A percentile compares a stretch with the other conserved stretches of the same genome.
phyloP scores from a whole-genome alignment of 2,113 vertebrate genomes.

The Poeciliopsis turrubarensis region DNA sequence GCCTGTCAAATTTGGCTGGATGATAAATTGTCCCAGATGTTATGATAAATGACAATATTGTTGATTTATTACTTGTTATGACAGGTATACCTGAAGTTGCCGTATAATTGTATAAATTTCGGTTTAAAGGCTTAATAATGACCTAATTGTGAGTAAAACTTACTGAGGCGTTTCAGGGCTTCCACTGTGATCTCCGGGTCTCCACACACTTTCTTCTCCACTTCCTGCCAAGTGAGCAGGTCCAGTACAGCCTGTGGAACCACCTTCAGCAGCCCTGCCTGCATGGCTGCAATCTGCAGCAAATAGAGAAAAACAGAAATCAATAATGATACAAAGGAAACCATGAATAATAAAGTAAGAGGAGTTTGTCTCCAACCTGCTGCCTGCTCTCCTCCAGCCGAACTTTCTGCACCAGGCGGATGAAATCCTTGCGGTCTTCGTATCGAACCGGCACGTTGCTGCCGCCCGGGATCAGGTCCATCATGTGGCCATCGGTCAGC shows the following conservation, averaged over 20 bases:
- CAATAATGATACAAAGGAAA: not conserved
- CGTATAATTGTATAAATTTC: too few relatives aligned
- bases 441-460: slow-evolving; percentile 84
- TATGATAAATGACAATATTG: too few relatives aligned
- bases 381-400: slow-evolving; percentile 92
- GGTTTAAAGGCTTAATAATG: too few relatives aligned
- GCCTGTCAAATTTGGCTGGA: too few relatives aligned
- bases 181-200: slow-evolving; percentile 97
- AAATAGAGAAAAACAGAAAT: not conserved
- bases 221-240: slow-evolving; percentile 95
- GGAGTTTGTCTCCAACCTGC: slow-evolving; percentile 80
- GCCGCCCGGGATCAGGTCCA: slow-evolving; percentile 90
- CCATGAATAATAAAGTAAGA: not conserved
- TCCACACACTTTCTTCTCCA: slow-evolving; percentile 97
- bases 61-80: too few relatives aligned
- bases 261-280: slow-evolving; percentile 93
- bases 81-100: too few relatives aligned
- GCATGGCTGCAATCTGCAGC: slow-evolving; percentile 89
- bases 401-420: slow-evolving; percentile 88
- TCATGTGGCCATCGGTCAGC: slow-evolving; percentile 87
- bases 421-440: slow-evolving; percentile 90
- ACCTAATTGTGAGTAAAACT: slow-evolving; percentile 45
- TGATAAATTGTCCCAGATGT: too few relatives aligned
- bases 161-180: slow-evolving; percentile 90
- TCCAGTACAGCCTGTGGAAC: slow-evolving; percentile 96